Base-by-base conservation (phyloP, 2,888 invertebrate species). In the Scaptomyza tumidula region DNA sequence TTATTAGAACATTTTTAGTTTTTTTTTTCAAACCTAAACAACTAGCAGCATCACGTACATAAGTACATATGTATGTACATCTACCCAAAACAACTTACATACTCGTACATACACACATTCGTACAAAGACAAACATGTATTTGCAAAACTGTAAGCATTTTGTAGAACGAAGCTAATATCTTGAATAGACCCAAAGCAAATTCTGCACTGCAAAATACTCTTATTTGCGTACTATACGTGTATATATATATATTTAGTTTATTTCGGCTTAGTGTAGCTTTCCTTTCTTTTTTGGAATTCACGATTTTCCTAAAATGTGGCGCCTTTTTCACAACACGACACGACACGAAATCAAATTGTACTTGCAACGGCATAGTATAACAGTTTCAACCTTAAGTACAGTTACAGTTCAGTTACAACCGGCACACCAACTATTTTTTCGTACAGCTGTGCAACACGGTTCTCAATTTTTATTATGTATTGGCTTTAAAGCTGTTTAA, bases 171-270 rank as follows among this genome's bases (percentile, higher is more conserved):
- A 78, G 60, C 57, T 43, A 60, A 54, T 43, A 55, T 60, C 56
- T 59, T 71, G 53, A 56, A 71, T 55, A 55, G 52, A 74, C 39
- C 46, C 54, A 43, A 59, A 33, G 65, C 59, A 71, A 58, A 60
- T 48, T 55, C 33, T 24, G 24, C 37, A 67, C 9, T 41, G 67
- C 58, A 46, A 57, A 29, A 53, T 19, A 37, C 10, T 10, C n/a
- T 58, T 6, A 37, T 50, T 62, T 62, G 49, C 62, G 6, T 50
- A 41, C 41, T n/a, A 33, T 35, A n/a, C n/a, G n/a, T n/a, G n/a
- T n/a, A 11, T 29, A 33, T 33, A 33, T 33, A 33, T 33, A 13
- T 2, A 10, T 41, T 41, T 41, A 1, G 19, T 37, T 3, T 62
- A 37, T 49, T 49, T 19, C n/a, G 16, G 7, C 46, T 45, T 37